A percentile compares a stretch with the other conserved stretches of the same genome.
These are phyloP conservation scores for Octodon degus DNA, from an alignment of 2,113 vertebrate species.

Conservation along the genomic window DNA sequence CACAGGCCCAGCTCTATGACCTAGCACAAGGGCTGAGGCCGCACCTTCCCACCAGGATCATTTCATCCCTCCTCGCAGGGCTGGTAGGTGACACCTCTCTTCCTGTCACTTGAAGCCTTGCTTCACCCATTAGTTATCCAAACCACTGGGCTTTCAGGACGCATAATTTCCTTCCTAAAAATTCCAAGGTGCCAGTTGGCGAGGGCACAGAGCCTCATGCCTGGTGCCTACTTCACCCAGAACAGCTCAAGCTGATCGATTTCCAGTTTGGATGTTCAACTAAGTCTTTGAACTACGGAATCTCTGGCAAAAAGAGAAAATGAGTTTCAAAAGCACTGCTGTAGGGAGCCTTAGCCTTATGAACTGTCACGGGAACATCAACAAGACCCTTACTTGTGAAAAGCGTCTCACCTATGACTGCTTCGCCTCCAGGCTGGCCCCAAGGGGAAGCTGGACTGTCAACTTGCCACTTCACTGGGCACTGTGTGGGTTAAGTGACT, in stretches of 20 bases:
- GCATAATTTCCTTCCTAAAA: background rate
- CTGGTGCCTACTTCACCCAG: background rate
- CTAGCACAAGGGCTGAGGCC: background rate
- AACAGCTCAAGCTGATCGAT: background rate
- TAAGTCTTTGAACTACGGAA: background rate
- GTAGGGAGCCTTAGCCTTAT: background rate
- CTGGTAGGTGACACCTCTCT: background rate
- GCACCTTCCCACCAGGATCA: background rate
- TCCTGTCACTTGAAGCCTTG: background rate
- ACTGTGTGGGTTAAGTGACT: background rate
- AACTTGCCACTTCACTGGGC: background rate
- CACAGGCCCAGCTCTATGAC: fast-evolving
- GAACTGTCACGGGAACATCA: background rate
- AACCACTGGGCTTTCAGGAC: background rate
- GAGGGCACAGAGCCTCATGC: background rate
- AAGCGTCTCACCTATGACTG: background rate
- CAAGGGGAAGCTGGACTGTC: background rate
- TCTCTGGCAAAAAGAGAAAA: background rate
- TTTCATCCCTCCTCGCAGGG: background rate
- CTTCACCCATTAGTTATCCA: background rate
- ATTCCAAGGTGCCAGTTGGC: fast-evolving
- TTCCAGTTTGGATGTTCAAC: background rate
- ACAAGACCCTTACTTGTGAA: background rate
- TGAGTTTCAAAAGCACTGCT: background rate
- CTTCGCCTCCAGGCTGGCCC: background rate